Conservation (phyloP, 2,888 invertebrate species). For the Altica lythri region DNA sequence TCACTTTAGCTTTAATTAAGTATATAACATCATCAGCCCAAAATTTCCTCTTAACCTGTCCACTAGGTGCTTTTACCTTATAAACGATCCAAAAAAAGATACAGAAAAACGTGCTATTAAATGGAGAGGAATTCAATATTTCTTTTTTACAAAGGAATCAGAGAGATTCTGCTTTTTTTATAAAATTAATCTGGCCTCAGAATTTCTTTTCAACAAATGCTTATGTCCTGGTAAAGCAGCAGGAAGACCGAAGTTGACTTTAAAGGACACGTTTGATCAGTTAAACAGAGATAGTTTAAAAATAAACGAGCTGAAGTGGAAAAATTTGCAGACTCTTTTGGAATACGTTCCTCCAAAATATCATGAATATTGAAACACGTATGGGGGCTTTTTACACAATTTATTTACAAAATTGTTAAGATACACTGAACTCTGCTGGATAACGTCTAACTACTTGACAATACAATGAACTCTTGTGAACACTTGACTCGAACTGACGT, state of each 20-base stretch:
- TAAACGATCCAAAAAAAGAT: too few species aligned
- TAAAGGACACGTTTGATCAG: not conserved
- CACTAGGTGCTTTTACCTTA: too few species aligned
- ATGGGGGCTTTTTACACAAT: too few species aligned
- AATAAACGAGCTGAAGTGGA: not conserved
- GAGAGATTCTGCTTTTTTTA: not conserved
- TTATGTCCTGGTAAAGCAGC: not conserved
- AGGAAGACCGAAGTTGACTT: not conserved
- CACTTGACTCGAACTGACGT: too few species aligned
- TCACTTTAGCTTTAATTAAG: too few species aligned
- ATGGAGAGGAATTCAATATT: constrained; percentile 5
- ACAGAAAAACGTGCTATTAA: not conserved
- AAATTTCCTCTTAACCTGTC: too few species aligned
- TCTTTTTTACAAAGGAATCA: not conserved
- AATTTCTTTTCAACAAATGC: not conserved
- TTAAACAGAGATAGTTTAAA: not conserved
- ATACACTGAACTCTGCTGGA: too few species aligned
- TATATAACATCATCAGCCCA: too few species aligned
- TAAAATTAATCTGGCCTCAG: not conserved
- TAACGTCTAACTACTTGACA: too few species aligned
- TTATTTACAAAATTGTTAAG: too few species aligned
- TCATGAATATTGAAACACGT: constrained; percentile 1
- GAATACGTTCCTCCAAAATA: not conserved
- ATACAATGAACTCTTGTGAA: too few species aligned
- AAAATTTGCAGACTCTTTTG: not conserved